Conservation (phyloP, 2,888 invertebrate species). For the Hedychridium roseum region DNA sequence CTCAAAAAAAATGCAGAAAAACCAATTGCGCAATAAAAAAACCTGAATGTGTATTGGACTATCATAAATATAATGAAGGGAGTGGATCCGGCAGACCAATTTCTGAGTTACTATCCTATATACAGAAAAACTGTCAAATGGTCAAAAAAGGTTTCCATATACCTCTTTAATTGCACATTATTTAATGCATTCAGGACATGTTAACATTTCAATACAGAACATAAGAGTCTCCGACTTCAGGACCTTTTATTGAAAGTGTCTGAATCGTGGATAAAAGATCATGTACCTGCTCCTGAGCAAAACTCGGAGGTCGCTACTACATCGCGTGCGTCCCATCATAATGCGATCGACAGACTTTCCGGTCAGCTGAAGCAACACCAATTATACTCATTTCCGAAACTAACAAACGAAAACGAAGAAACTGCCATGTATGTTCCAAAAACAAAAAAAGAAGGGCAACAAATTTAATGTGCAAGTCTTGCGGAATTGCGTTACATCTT, state of each 20-base stretch:
- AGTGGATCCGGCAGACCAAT: conserved; percentile 27
- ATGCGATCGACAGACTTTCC: conserved; percentile 4
- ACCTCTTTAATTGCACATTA: conserved; percentile 4
- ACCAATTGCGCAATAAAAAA: conserved; percentile 14
- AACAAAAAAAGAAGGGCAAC: background rate
- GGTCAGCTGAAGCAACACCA: background rate
- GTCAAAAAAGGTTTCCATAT: background rate
- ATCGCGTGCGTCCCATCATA: conserved; percentile 3
- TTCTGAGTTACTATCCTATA: conserved; percentile 19
- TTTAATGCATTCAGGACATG: conserved; percentile 6
- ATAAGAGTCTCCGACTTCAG: background rate
- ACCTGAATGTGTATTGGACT: conserved; percentile 22
- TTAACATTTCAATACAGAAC: conserved; percentile 7
- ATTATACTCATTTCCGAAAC: background rate
- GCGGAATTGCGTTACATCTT: no score
- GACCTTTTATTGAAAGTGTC: conserved; percentile 3
- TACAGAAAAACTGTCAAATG: conserved; percentile 9
- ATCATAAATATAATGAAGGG: conserved; percentile 32
- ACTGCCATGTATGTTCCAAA: background rate
- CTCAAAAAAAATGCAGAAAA: conserved; percentile 5
- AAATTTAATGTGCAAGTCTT: background rate
- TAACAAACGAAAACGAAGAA: background rate
- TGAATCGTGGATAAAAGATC: conserved; percentile 3
- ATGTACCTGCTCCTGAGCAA: conserved; percentile 5
- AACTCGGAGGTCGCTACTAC: background rate